Evolutionary conservation across 2,113 vertebrate species (phyloP), one percentile per base, ranked within the genome.

Genomic region (Aramus guarauna): DNA sequence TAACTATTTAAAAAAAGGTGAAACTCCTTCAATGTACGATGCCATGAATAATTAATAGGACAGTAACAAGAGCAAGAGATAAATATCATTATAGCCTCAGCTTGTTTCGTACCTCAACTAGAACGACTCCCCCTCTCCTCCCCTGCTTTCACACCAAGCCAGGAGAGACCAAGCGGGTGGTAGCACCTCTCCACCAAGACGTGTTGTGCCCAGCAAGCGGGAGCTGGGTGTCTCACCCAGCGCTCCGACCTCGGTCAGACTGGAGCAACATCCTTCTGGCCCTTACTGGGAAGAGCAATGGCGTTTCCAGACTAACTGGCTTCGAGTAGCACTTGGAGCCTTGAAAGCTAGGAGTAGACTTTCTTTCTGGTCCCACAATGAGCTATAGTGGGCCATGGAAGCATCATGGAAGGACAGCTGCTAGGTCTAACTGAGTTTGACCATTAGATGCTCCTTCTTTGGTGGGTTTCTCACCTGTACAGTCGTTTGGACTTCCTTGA

Each of bases 191-290:
- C 32, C 63, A 19, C 1, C 4, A 39, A n/a, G 18, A 32, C 0
- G 0, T 22, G 15, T 32, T 74, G 41, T 39, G 9, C 52, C 47
- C 41, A 77, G 69, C 23, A 34, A 37, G 47, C 2, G 59, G 45
- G 13, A 80, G 26, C 1, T 3, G 29, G 4, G 7, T 30, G 9
- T 32, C 56, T 83, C 0, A 0, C 23, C 29, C 15, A 32, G 18
- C 1, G 3, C 6, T 85, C 56, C 37, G 36, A 23, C 27, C 21
- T 81, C 4, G 4, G 11, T 37, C 47, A 71, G 36, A 45, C 52
- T 47, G 73, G 20, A 87, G 17, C 9, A 89, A 71, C 15, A 32
- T 68, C 37, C 34, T 10, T 45, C 50, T 56, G 34, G 17, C 9
- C 20, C 6, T 53, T 18, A 41, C 4, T 71, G 37, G 27, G 27